Evolutionary conservation across 2,113 vertebrate species (phyloP).

Genomic region (Nothoprocta pentlandii): DNA sequence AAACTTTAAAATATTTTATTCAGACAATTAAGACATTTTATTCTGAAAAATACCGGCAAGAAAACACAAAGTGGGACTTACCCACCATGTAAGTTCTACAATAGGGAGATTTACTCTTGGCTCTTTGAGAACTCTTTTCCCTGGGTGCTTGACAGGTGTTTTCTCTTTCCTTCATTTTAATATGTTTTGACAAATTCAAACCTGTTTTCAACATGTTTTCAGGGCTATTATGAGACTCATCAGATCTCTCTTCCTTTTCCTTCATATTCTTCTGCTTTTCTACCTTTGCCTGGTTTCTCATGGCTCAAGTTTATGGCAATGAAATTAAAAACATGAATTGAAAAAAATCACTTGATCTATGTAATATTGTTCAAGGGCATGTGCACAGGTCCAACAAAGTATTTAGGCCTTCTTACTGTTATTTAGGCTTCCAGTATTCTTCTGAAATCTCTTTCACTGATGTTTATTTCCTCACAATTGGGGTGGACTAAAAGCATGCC

Average conservation of each 20-base stretch:
- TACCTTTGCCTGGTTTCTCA: neutral
- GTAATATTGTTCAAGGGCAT: neutral
- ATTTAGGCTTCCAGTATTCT: neutral
- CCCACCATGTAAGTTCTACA: neutral
- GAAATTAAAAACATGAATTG: neutral
- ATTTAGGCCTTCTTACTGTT: conserved; percentile 4
- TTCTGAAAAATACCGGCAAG: neutral
- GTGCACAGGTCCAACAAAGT: neutral
- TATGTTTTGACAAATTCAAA: neutral
- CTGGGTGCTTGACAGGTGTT: neutral
- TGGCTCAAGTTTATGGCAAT: neutral
- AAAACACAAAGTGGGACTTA: neutral
- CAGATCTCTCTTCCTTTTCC: neutral
- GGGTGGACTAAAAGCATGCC: conserved; percentile 63
- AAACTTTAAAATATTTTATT: neutral
- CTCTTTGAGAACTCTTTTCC: neutral
- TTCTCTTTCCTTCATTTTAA: neutral
- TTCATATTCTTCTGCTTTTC: neutral
- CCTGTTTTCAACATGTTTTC: neutral
- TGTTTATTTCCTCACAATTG: conserved; percentile 32
- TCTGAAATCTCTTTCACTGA: conserved; percentile 14
- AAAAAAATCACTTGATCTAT: neutral
- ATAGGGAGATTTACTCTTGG: neutral
- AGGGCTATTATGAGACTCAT: neutral
- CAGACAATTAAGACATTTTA: neutral